Evolutionary conservation across 2,113 vertebrate species (phyloP).

Genomic region (Buteo buteo): DNA sequence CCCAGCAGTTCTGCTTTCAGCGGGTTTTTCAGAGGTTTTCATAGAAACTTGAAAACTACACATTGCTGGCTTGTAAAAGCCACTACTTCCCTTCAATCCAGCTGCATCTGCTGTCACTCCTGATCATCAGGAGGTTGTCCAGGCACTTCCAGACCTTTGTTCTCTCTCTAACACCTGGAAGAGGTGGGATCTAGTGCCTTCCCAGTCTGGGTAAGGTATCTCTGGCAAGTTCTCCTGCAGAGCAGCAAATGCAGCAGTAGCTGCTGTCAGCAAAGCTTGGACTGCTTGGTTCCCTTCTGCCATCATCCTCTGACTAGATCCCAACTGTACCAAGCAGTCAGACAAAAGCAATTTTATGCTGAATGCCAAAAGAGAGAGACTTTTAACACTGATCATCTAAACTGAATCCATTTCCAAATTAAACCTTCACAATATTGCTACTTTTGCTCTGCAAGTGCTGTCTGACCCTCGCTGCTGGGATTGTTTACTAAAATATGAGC

Average conservation of each 20-base stretch:
- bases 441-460: neutral
- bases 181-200: neutral
- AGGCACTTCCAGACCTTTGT: neutral
- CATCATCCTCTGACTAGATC: neutral
- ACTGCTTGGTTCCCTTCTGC: neutral
- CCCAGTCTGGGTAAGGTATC: neutral
- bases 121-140: neutral
- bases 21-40: neutral
- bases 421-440: neutral
- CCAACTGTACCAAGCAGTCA: neutral
- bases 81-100: fast-evolving
- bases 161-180: neutral
- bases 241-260: neutral
- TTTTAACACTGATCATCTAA: neutral
- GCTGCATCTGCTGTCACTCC: neutral
- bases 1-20: neutral
- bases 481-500: neutral
- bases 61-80: neutral
- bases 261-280: neutral
- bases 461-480: neutral
- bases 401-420: neutral
- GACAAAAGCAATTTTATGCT: neutral
- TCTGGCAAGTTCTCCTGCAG: neutral
- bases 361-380: neutral
- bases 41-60: neutral